Evolutionary conservation across 2,797 vertebrate genomes (phyloP), one percentile per base, ranked within the genome.

Genomic region (Molossus alvarezi): DNA sequence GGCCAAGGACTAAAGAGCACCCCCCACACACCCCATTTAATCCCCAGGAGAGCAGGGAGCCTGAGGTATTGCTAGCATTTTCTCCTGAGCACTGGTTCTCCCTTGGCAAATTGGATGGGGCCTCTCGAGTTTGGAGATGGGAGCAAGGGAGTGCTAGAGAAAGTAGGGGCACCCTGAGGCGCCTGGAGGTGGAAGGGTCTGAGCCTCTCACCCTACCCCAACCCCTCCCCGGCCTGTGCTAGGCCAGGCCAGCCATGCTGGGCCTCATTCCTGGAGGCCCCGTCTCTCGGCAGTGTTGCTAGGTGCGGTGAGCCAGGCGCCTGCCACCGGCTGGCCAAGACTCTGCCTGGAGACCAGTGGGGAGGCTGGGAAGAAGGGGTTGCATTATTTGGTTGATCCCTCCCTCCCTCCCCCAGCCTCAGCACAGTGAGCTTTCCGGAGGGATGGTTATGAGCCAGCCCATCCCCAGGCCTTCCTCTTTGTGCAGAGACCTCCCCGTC

Each of bases 361-460:
- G 96, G 96, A 96, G 97, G 98, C 96, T 97, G 97, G 94, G 95
- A 95, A 96, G 97, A 97, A 92, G 72, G 1, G 76, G 23, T 48
- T 73, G 96, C 88, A 94, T 97, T 97, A 97, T 97, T 94, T 97
- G 95, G 95, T 81, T 86, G 96, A 92, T 96, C 95, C 88, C 75
- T 77, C 93, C 84, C 69, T 92, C 95, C 96, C 95, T 96, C 94
- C 95, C 97, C 94, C 95, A 89, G 92, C 95, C 95, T 96, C 48
- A 21, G 95, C 96, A 97, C 92, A 97, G 96, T 98, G 98, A 98
- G 97, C 98, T 98, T 99, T 98, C 98, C 97, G 86, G 98, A 98
- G 98, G 37, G 20, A 98, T 98, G 97, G 95, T 98, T 98, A 97
- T 98, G 88, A 51, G 91, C 95, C 94, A 8, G 33, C 97, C 97